phyloP scores from a whole-genome alignment of 2,888 invertebrate genomes.

The Leptura quadrifasciata region DNA sequence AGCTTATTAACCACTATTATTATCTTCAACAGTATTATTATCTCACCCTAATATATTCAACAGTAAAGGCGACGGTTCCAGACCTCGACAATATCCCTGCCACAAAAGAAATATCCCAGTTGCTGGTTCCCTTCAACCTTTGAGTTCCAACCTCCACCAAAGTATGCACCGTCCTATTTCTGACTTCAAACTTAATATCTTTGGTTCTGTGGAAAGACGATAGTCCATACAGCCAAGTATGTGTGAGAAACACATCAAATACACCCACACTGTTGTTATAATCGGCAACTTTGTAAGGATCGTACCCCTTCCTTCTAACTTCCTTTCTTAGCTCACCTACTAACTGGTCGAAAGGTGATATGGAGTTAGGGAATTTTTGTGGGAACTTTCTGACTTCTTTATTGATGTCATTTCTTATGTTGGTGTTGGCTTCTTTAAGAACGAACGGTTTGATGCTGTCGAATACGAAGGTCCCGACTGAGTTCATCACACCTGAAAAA shows the following conservation, averaged over 20 bases:
- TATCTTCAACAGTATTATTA: too few relatives aligned
- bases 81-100: slow-evolving; percentile 82
- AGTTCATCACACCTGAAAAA: slow-evolving; percentile 81
- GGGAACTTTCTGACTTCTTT: slow-evolving; percentile 82
- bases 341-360: slow-evolving; percentile 89
- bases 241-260: slow-evolving; percentile 81
- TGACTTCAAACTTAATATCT: slow-evolving; percentile 83
- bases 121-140: slow-evolving; percentile 83
- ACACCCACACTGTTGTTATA: slow-evolving; percentile 84
- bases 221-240: slow-evolving; percentile 87
- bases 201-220: slow-evolving; percentile 90
- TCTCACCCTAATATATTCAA: slow-evolving; percentile 83
- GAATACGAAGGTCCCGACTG: slow-evolving; percentile 87
- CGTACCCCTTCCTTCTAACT: slow-evolving; percentile 80
- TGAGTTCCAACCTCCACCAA: slow-evolving; percentile 87
- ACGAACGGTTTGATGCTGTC: slow-evolving; percentile 92
- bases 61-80: slow-evolving; percentile 85
- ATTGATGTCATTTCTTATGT: slow-evolving; percentile 84
- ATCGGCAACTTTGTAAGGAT: slow-evolving; percentile 85
- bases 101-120: slow-evolving; percentile 85
- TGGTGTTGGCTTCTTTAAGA: slow-evolving; percentile 85
- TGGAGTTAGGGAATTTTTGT: slow-evolving; percentile 88
- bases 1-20: too few relatives aligned
- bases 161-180: slow-evolving; percentile 82
- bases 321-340: slow-evolving; percentile 84